Conservation (phyloP, 2,888 invertebrate species). For the Molorchus minor region DNA sequence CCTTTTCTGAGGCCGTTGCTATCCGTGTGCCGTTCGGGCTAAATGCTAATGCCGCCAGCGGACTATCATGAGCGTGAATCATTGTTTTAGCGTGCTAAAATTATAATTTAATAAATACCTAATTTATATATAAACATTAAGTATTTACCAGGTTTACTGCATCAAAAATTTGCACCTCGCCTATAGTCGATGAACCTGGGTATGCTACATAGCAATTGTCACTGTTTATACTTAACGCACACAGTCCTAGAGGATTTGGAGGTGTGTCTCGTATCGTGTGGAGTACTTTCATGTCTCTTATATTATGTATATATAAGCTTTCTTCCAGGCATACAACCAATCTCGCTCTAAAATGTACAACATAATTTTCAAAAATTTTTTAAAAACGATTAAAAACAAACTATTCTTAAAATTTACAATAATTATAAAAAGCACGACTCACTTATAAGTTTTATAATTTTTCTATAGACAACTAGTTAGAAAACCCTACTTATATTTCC, state of each 20-base stretch:
- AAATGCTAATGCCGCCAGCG: slow-evolving; percentile 94
- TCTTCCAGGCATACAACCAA: slow-evolving; percentile 97
- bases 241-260: slow-evolving; percentile 91
- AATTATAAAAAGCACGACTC: too few relatives aligned
- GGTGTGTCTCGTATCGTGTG: slow-evolving; percentile 99
- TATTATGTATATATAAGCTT: slow-evolving; percentile 97
- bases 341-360: slow-evolving; percentile 62
- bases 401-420: too few relatives aligned
- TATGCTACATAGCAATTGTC: slow-evolving; percentile 96
- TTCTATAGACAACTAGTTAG: too few relatives aligned
- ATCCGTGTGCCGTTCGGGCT: slow-evolving; percentile 82
- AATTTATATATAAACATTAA: background rate
- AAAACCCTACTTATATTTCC: too few relatives aligned
- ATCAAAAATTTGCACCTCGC: slow-evolving; percentile 96
- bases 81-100: slow-evolving; percentile 90
- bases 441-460: too few relatives aligned
- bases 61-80: slow-evolving; percentile 96
- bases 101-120: background rate
- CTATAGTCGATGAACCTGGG: slow-evolving; percentile 92
- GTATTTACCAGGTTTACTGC: slow-evolving; percentile 81
- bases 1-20: slow-evolving; percentile 91
- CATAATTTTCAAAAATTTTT: background rate
- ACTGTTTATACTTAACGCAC: slow-evolving; percentile 84
- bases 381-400: too few relatives aligned
- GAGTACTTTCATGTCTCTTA: slow-evolving; percentile 96